Evolutionary conservation across 1,140 invertebrate genomes (phyloP).

Genomic region (Colletes gigas): DNA sequence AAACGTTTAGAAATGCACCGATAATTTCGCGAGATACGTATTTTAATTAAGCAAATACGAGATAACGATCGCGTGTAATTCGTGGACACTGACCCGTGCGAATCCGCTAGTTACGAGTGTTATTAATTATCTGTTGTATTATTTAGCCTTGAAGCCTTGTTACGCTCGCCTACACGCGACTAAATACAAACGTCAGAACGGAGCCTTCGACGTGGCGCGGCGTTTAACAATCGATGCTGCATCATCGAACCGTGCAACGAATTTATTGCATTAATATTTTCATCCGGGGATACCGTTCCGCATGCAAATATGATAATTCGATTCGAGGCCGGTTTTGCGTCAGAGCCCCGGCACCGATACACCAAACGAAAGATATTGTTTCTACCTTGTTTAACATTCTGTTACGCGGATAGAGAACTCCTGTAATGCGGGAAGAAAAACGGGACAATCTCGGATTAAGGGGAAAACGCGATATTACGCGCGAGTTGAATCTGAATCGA

Average conservation of each 20-base stretch:
- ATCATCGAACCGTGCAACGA: neutral
- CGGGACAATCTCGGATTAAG: no score
- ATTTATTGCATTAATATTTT: neutral
- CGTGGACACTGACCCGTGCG: neutral
- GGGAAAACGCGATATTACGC: no score
- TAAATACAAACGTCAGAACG: neutral
- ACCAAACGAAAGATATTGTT: no score
- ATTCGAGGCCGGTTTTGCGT: no score
- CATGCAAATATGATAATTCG: neutral
- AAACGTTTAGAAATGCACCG: no score
- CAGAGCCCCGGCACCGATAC: no score
- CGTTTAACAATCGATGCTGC: neutral
- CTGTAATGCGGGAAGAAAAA: no score
- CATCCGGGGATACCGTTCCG: neutral
- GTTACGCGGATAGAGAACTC: no score
- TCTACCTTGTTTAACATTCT: no score
- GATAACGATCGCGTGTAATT: neutral
- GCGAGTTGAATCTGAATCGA: no score
- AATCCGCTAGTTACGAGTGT: neutral
- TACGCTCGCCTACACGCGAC: neutral
- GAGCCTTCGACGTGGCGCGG: neutral
- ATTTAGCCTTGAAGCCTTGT: slow-evolving; percentile 19
- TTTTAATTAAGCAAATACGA: no score
- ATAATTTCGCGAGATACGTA: no score
- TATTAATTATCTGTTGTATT: slow-evolving; percentile 1